Evolutionary conservation across 2,113 vertebrate genomes (phyloP), one percentile per base, ranked within the genome.

Genomic region (Epinephelus fuscoguttatus): DNA sequence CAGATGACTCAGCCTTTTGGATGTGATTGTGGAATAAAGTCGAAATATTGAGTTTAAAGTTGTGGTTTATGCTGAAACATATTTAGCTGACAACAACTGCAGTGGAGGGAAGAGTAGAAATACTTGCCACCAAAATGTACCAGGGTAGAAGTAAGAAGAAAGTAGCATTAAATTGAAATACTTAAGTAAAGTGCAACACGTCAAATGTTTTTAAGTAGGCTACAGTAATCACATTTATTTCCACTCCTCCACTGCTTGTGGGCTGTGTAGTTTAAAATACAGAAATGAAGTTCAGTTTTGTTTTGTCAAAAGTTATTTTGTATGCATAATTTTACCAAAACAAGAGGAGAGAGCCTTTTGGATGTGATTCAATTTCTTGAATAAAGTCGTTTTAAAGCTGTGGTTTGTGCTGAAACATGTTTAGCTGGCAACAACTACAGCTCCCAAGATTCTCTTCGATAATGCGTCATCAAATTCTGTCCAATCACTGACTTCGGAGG

Each of bases 401-500:
- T 14, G 1, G 3, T 33, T 63, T 23, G 23, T 18, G 2, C 18
- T n/a, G 1, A 4, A 7, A 30, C 21, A 0, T 4, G 15, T 27
- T 1, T 1, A 25, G 9, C 12, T 14, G 4, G 3, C 0, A 53
- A 64, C 4, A 75, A 93, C 93, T 86, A 76, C 92, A 81, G 0
- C 4, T 88, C 94, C 94, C 93, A 84, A 0, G 27, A 90, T 52
- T 5, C 91, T 0, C 1, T 59, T 61, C 0, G 4, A 67, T 0
- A 1, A 1, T 1, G 7, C 82, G 82, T 88, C 76, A 82, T 69
- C 8, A 18, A 9, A 25, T 53, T 50, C 37, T 49, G 70, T 37
- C 92, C 93, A 93, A 93, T 93, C 88, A 33, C 3, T 14, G 62
- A 3, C 27, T 78, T 73, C 50, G 68, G 82, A 81, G 86, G 81